phyloP scores from a whole-genome alignment of 2,888 invertebrate species.

The Metacarcinus magister region DNA sequence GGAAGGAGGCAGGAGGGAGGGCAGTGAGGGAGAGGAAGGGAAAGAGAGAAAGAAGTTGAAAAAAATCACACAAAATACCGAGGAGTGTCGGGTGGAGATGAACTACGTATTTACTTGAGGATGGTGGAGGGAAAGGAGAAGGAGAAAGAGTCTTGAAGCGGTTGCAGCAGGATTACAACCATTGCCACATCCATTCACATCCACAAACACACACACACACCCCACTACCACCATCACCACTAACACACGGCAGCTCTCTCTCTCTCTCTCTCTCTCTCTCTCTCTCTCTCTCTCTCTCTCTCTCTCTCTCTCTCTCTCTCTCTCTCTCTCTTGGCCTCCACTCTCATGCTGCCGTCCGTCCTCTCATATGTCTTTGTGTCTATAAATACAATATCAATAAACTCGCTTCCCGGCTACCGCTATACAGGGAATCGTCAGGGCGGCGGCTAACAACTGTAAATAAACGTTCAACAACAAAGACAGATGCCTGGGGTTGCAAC shows the following conservation, averaged over 20 bases:
- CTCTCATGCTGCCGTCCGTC: not conserved
- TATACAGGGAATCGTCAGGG: not conserved
- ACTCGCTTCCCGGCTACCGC: not conserved
- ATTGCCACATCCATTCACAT: not conserved
- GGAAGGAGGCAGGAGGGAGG: not conserved
- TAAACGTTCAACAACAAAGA: not conserved
- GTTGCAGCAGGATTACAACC: not conserved
- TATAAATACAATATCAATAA: conserved; percentile 31
- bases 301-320: too few species aligned
- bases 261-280: not conserved
- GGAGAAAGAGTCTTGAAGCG: not conserved
- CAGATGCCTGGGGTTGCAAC: not conserved
- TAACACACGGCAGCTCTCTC: not conserved
- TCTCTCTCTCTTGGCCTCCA: not conserved
- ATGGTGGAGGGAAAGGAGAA: not conserved
- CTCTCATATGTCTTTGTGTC: not conserved
- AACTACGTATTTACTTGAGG: not conserved
- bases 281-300: not conserved
- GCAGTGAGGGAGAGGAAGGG: not conserved
- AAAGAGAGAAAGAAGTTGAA: not conserved
- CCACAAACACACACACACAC: not conserved
- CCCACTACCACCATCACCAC: not conserved
- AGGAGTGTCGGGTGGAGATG: not conserved
- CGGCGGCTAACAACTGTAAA: not conserved
- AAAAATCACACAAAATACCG: not conserved